Evolutionary conservation across 2,797 vertebrate genomes (phyloP).

Genomic region (Gorsachius magnificus): DNA sequence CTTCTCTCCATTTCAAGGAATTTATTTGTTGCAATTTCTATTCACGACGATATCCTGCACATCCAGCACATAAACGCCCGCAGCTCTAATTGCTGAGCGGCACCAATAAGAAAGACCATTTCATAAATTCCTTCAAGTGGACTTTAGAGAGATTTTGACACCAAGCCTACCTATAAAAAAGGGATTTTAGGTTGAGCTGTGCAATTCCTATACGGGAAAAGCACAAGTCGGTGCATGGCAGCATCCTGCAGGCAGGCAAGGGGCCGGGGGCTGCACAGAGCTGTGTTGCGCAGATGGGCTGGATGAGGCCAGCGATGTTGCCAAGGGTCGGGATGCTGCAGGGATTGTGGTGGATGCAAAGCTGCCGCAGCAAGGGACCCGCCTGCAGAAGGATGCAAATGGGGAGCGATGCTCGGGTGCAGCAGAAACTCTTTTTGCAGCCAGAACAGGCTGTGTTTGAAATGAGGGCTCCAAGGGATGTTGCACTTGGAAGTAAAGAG

Average conservation of each 20-base stretch:
- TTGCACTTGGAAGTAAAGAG: not conserved
- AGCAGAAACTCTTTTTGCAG: not conserved
- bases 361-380: not conserved
- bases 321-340: not conserved
- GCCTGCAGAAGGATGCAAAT: not conserved
- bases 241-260: not conserved
- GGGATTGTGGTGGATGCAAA: not conserved
- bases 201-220: not conserved
- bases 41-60: not conserved
- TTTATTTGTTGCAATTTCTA: not conserved
- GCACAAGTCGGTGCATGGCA: rapidly evolving
- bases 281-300: not conserved
- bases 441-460: not conserved
- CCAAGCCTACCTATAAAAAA: not conserved
- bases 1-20: not conserved
- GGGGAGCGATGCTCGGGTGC: rapidly evolving
- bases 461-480: not conserved
- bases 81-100: not conserved
- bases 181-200: not conserved
- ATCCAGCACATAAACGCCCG: not conserved
- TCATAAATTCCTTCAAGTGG: not conserved
- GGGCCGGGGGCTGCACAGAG: not conserved
- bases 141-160: not conserved
- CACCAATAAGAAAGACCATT: not conserved
- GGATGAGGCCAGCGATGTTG: not conserved